These are phyloP conservation scores for Leptoteleia sp. DNA, from an alignment of 1,140 invertebrate genomes.

Conservation along the genomic window DNA sequence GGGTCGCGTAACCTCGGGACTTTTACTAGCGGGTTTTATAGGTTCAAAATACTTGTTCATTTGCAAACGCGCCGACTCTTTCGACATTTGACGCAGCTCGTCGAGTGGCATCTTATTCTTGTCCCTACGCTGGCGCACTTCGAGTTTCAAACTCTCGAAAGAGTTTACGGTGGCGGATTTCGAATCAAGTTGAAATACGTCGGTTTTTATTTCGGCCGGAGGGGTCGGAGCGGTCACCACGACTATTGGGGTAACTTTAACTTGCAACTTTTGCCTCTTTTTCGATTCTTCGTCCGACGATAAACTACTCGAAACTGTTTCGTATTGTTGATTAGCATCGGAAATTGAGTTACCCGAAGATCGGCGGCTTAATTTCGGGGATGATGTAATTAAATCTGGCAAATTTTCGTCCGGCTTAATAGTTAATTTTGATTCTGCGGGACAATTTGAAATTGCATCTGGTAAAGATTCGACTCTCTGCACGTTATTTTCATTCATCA, in stretches of 20 bases:
- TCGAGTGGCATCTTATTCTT: slow-evolving; percentile 69
- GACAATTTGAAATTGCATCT: slow-evolving; percentile 62
- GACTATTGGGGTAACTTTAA: slow-evolving; percentile 53
- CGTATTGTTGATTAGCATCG: slow-evolving; percentile 20
- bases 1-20: neutral
- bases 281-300: slow-evolving; percentile 38
- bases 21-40: slow-evolving; percentile 16
- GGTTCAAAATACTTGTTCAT: slow-evolving; percentile 75
- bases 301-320: slow-evolving; percentile 46
- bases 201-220: slow-evolving; percentile 64
- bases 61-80: slow-evolving; percentile 73
- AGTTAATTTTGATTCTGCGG: slow-evolving; percentile 2
- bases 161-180: slow-evolving; percentile 34
- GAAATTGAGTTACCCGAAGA: slow-evolving; percentile 54
- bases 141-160: slow-evolving; percentile 73
- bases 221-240: slow-evolving; percentile 73
- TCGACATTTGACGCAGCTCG: slow-evolving; percentile 72
- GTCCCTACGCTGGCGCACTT: slow-evolving; percentile 73
- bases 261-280: neutral
- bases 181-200: slow-evolving; percentile 36
- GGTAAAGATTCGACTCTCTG: slow-evolving; percentile 29
- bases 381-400: slow-evolving; percentile 74
- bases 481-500: neutral
- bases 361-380: slow-evolving; percentile 65
- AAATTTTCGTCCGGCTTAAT: slow-evolving; percentile 62